Evolutionary conservation across 2,113 vertebrate genomes (phyloP).

Genomic region (Phyllostomus discolor): DNA sequence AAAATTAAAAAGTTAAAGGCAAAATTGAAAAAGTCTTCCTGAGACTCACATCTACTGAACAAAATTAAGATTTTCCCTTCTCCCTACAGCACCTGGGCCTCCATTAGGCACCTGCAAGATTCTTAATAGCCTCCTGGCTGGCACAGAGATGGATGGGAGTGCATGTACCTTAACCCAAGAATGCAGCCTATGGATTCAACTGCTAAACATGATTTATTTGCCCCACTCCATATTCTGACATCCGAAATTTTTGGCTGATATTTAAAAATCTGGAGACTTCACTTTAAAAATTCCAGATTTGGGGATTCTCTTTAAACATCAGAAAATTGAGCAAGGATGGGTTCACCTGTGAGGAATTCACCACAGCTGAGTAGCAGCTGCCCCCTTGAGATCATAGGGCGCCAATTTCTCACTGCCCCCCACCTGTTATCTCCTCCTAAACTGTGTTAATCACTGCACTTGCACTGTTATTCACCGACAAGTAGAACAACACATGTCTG

Average conservation of each 20-base stretch:
- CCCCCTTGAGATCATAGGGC: background rate
- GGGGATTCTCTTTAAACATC: background rate
- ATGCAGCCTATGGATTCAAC: background rate
- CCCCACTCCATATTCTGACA: background rate
- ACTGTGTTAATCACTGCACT: background rate
- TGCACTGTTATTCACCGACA: background rate
- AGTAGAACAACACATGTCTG: background rate
- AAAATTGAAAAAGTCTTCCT: background rate
- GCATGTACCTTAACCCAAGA: background rate
- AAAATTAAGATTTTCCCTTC: background rate
- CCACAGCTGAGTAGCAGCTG: background rate
- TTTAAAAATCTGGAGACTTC: background rate
- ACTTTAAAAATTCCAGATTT: background rate
- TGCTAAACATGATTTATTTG: background rate
- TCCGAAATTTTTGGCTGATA: background rate
- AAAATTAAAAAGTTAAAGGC: background rate
- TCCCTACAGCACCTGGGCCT: background rate
- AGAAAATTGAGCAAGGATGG: background rate
- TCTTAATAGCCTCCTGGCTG: background rate
- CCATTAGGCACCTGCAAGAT: accelerated
- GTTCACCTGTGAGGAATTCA: background rate
- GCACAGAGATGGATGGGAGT: background rate
- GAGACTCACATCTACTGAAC: background rate
- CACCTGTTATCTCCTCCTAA: background rate
- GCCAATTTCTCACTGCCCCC: background rate